Evolutionary conservation across 2,797 vertebrate species (phyloP), one percentile per base, ranked within the genome.

Genomic region (Lophius americanus): DNA sequence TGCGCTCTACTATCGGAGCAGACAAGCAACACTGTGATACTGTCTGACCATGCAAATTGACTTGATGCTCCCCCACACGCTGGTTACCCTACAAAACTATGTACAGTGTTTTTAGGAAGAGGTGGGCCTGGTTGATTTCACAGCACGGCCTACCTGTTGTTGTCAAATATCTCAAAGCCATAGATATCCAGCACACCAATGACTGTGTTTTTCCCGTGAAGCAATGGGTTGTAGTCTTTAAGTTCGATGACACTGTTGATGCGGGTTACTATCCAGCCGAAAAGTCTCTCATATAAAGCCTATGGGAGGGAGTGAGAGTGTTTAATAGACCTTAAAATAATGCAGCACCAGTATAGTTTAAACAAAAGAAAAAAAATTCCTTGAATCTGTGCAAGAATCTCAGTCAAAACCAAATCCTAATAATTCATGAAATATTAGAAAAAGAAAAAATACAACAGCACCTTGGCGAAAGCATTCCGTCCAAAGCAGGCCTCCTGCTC

Each of bases 171-270:
- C 91, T 98, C 97, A 1, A 98, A 98, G 75, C 97, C 96, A 0
- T 98, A 98, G 83, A 98, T 98, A 64, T 98, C 97, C 74, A 98
- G 88, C 67, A 98, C 97, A 0, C 96, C 96, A 0, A 98, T 98
- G 47, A 98, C 96, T 0, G 96, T 98, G 88, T 96, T 96, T 84
- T 98, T 98, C 75, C 97, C 97, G 0, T 98, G 94, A 5, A 93
- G 90, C 36, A 94, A 88, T 0, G 94, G 93, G 53, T 97, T 92
- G 10, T 97, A 95, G 85, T 88, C 74, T 11, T 92, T 95, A 4
- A 95, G 88, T 9, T 95, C 94, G 1, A 98, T 98, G 68, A 96
- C 70, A 0, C 36, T 3, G 51, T 98, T 98, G 90, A 98, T 96
- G 23, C 92, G 94, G 8, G 75, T 75, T 2, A 98, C 96, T 1